phyloP scores from a whole-genome alignment of 2,797 vertebrate genomes.

The Glyptemys insculpta region DNA sequence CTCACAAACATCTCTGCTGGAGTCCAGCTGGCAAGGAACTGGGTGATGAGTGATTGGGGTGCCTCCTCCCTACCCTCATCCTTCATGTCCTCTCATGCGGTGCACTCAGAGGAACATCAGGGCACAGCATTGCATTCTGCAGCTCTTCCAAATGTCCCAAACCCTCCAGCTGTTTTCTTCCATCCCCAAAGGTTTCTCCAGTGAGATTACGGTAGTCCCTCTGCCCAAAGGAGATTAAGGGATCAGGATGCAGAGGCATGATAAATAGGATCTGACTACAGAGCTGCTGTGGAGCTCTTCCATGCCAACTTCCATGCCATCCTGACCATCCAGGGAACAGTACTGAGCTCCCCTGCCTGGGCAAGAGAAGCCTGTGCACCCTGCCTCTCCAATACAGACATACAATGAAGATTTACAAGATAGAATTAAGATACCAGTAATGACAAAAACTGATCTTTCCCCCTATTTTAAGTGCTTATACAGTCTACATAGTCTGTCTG shows the following conservation, averaged over 20 bases:
- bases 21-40: neutral
- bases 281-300: neutral
- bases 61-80: neutral
- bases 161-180: neutral
- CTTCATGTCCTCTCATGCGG: neutral
- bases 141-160: neutral
- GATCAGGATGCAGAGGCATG: neutral
- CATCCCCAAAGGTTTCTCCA: neutral
- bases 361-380: neutral
- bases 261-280: neutral
- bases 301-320: accelerated
- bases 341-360: neutral
- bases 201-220: neutral
- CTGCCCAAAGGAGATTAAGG: neutral
- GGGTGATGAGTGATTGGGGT: neutral
- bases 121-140: neutral
- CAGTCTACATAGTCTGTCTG: neutral
- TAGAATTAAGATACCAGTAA: neutral
- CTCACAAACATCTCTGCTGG: neutral
- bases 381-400: neutral
- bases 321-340: neutral
- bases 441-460: neutral
- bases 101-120: neutral
- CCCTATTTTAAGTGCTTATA: neutral
- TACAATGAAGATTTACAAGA: neutral